Percentiles rank a stretch among this genome's conserved stretches.
Conservation (phyloP, 1,140 invertebrate genomes). For the Cepaea nemoralis region DNA sequence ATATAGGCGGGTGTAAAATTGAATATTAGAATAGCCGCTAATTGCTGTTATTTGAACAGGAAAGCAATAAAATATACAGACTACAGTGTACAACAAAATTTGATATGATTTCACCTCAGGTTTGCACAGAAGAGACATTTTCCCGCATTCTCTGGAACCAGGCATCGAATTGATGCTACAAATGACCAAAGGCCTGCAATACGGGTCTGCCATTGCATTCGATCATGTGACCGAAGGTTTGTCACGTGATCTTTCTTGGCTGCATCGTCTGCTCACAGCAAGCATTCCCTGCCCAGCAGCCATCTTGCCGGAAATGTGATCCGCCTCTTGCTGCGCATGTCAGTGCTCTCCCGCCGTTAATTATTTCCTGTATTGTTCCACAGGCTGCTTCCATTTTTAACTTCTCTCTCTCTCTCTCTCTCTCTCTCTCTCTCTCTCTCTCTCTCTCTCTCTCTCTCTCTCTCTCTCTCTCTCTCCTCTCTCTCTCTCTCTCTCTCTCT, state of each 20-base stretch:
- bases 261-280: not conserved
- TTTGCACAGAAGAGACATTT: too few species aligned
- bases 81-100: too few species aligned
- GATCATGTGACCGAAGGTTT: slow-evolving; percentile 14
- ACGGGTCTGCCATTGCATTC: not conserved
- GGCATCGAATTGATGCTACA: not conserved
- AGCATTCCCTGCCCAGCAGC: not conserved
- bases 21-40: too few species aligned
- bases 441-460: not conserved
- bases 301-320: slow-evolving; percentile 35
- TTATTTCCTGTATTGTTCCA: slow-evolving; percentile 36
- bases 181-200: not conserved
- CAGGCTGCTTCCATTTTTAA: not conserved
- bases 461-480: not conserved
- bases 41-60: too few species aligned
- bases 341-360: slow-evolving; percentile 30
- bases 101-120: too few species aligned
- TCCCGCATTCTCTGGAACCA: too few species aligned
- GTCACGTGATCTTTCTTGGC: not conserved
- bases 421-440: not conserved
- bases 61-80: too few species aligned
- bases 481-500: not conserved
- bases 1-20: too few species aligned
- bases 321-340: slow-evolving; percentile 29
- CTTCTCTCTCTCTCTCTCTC: not conserved